Conservation (phyloP, 2,888 invertebrate species). For the Loripinus fragilis region DNA sequence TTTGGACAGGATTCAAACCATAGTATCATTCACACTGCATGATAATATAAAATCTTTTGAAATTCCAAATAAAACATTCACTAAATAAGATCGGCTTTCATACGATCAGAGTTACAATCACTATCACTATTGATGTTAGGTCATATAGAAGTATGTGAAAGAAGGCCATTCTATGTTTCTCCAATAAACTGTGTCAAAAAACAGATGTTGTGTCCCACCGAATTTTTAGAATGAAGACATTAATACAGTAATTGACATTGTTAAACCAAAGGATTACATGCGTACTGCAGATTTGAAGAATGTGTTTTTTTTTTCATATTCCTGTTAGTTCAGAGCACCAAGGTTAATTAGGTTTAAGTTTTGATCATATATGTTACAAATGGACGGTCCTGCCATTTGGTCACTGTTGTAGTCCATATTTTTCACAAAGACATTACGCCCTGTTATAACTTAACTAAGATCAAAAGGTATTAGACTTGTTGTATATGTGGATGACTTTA, state of each 20-base stretch:
- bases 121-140: slow-evolving; percentile 10
- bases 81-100: slow-evolving; percentile 3
- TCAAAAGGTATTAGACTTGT: slow-evolving; percentile 22
- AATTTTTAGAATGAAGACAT: slow-evolving; percentile 38
- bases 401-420: background rate
- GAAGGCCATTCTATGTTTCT: slow-evolving; percentile 10
- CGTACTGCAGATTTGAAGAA: slow-evolving; percentile 22
- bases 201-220: background rate
- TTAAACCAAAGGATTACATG: slow-evolving; percentile 23
- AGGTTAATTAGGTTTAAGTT: background rate
- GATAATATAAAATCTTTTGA: slow-evolving; percentile 20
- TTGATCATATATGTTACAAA: background rate
- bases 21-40: slow-evolving; percentile 18
- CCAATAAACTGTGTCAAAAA: slow-evolving; percentile 28
- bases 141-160: slow-evolving; percentile 15
- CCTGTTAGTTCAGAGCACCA: background rate
- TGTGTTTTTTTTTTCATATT: background rate
- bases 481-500: slow-evolving; percentile 34
- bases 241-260: slow-evolving; percentile 20
- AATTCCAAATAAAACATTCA: slow-evolving; percentile 20
- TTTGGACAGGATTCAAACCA: slow-evolving; percentile 10
- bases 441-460: background rate
- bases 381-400: background rate
- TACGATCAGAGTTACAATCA: slow-evolving; percentile 14
- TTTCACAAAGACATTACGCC: too few relatives aligned